A percentile compares a stretch with the other conserved stretches of the same genome.
phyloP scores from a whole-genome alignment of 2,888 invertebrate species.

The Ommatoiulus sabulosus region DNA sequence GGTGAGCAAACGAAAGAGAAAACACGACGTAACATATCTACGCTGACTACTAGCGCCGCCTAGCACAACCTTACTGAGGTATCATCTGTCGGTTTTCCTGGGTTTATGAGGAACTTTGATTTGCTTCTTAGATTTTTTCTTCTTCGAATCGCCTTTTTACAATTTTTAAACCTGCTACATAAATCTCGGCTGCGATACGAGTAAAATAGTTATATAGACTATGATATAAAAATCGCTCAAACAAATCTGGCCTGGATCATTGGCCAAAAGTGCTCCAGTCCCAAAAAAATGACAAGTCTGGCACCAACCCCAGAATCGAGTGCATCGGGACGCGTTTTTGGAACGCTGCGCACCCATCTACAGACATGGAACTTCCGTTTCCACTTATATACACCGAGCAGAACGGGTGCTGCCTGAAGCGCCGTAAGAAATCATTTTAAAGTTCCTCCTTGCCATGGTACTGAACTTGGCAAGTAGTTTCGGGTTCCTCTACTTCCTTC shows the following conservation, averaged over 20 bases:
- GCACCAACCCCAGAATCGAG: too few species aligned
- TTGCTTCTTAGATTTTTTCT: background rate
- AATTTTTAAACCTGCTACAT: background rate
- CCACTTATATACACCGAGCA: constrained; percentile 19
- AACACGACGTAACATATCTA: constrained; percentile 10
- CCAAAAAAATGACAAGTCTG: too few species aligned
- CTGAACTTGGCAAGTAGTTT: too few species aligned
- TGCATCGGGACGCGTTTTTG: background rate
- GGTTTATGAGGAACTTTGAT: constrained; percentile 50
- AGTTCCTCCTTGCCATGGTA: too few species aligned
- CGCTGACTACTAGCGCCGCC: constrained; percentile 47
- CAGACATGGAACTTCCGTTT: constrained; percentile 29
- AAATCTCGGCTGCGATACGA: background rate
- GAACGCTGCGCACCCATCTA: background rate
- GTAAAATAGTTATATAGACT: constrained; percentile 47
- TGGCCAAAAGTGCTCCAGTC: too few species aligned
- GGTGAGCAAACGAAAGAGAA: constrained; percentile 40
- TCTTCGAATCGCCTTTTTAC: too few species aligned
- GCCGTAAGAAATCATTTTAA: background rate
- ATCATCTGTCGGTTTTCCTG: constrained; percentile 46
- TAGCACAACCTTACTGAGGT: constrained; percentile 53
- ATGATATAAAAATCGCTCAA: constrained; percentile 27
- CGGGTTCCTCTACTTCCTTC: too few species aligned
- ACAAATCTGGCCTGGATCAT: background rate
- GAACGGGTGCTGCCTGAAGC: background rate